These are phyloP conservation scores for Neodontobutis hainanensis DNA, from an alignment of 2,113 vertebrate species.

Conservation along the genomic window DNA sequence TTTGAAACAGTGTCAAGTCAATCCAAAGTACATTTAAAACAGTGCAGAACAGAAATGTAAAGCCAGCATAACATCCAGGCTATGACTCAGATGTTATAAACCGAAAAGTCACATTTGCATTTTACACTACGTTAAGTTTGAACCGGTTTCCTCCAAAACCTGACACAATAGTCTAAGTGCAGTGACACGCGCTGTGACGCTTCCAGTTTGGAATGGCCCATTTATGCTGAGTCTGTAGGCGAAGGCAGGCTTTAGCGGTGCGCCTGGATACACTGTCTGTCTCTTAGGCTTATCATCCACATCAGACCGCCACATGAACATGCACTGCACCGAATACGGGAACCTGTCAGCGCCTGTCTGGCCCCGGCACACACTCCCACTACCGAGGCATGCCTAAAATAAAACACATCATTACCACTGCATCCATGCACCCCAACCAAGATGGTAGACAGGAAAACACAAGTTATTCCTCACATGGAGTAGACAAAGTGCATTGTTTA, in stretches of 20 bases:
- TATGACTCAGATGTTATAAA: constrained; percentile 20
- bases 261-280: constrained; percentile 62
- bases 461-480: constrained; percentile 20
- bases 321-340: constrained; percentile 61
- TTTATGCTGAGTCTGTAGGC: constrained; percentile 46
- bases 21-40: too few relatives aligned
- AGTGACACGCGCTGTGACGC: constrained; percentile 42
- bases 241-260: constrained; percentile 50
- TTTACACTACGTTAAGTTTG: neutral
- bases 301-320: constrained; percentile 63
- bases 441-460: constrained; percentile 29
- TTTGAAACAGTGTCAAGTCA: too few relatives aligned
- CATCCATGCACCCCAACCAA: constrained; percentile 40
- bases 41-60: too few relatives aligned
- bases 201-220: constrained; percentile 49
- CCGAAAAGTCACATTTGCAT: constrained; percentile 27
- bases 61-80: too few relatives aligned
- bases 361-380: constrained; percentile 50
- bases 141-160: constrained; percentile 26
- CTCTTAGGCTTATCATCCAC: constrained; percentile 68
- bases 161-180: constrained; percentile 23
- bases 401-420: constrained; percentile 70
- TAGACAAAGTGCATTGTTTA: constrained; percentile 42
- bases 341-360: constrained; percentile 71
- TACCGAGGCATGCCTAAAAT: constrained; percentile 67